These are phyloP conservation scores for Atherinomorus stipes DNA, from an alignment of 2,113 vertebrate genomes.

Conservation along the genomic window DNA sequence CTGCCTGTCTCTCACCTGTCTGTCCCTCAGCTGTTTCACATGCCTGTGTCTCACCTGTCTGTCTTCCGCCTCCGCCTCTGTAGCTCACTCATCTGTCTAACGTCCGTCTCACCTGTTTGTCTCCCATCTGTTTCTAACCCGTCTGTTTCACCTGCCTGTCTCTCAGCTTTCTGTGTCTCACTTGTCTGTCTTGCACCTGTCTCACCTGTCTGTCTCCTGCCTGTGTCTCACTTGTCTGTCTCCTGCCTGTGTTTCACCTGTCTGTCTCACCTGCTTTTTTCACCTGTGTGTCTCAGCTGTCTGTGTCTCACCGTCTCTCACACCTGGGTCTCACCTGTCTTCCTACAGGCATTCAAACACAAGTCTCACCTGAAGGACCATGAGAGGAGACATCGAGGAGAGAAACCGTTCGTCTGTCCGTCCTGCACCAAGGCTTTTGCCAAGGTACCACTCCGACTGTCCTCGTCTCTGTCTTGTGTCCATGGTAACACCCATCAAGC, in stretches of 20 bases:
- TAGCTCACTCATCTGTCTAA: too few relatives aligned
- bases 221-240: not conserved
- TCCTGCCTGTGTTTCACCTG: not conserved
- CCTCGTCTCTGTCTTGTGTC: too few relatives aligned
- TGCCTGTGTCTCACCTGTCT: too few relatives aligned
- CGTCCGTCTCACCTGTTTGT: not conserved
- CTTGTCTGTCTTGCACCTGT: constrained; percentile 5
- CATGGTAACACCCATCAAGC: too few relatives aligned
- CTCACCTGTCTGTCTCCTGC: constrained; percentile 13
- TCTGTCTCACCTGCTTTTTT: constrained; percentile 4
- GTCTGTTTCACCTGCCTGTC: constrained; percentile 4
- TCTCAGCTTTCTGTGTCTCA: too few relatives aligned
- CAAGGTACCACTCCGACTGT: constrained; percentile 61
- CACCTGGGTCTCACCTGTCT: not conserved
- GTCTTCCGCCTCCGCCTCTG: too few relatives aligned
- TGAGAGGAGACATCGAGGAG: constrained; percentile 75
- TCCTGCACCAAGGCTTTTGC: constrained; percentile 79
- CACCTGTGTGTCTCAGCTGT: not conserved
- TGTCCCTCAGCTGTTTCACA: too few relatives aligned
- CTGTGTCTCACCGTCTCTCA: constrained; percentile 8
- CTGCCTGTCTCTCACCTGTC: too few relatives aligned
- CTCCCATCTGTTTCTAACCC: not conserved
- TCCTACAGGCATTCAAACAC: constrained; percentile 74
- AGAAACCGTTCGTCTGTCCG: constrained; percentile 74
- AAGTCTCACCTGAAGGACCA: constrained; percentile 80